A percentile compares a stretch with the other conserved stretches of the same genome.
phyloP scores from a whole-genome alignment of 2,113 vertebrate genomes.

The Tetrax tetrax region DNA sequence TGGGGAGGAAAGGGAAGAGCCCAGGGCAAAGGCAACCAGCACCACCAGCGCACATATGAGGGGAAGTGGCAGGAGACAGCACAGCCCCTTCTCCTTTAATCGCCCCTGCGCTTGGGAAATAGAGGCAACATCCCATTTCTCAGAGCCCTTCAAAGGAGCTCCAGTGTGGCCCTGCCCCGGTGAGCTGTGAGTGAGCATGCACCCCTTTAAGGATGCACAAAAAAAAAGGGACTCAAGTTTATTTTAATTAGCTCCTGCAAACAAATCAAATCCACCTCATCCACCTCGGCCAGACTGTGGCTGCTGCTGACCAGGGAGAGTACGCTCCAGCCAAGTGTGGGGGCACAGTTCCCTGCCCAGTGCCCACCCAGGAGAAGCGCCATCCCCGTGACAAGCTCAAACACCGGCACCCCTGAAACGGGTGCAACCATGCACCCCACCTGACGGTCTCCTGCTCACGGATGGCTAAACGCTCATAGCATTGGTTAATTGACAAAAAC shows the following conservation, averaged over 20 bases:
- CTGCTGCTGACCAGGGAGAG: neutral
- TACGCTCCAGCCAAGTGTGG: accelerated
- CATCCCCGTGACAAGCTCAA: neutral
- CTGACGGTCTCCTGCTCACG: neutral
- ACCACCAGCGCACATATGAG: neutral
- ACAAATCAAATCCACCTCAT: neutral
- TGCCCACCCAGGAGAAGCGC: neutral
- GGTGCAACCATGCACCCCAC: accelerated
- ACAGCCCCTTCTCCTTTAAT: neutral
- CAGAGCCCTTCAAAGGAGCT: neutral
- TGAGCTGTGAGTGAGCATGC: accelerated
- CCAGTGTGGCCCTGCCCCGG: neutral
- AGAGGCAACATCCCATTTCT: neutral
- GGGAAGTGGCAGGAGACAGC: neutral
- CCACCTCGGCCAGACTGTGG: neutral
- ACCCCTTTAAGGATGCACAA: neutral
- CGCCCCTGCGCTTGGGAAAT: neutral
- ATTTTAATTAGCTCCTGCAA: neutral
- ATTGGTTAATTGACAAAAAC: neutral
- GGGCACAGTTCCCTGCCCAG: neutral
- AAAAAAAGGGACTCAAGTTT: neutral
- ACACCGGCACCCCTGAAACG: neutral
- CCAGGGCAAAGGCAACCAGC: slow-evolving; percentile 1
- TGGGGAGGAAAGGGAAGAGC: slow-evolving; percentile 49
- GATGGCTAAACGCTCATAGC: neutral